phyloP scores from a whole-genome alignment of 2,797 vertebrate species.

The Zalophus californianus region DNA sequence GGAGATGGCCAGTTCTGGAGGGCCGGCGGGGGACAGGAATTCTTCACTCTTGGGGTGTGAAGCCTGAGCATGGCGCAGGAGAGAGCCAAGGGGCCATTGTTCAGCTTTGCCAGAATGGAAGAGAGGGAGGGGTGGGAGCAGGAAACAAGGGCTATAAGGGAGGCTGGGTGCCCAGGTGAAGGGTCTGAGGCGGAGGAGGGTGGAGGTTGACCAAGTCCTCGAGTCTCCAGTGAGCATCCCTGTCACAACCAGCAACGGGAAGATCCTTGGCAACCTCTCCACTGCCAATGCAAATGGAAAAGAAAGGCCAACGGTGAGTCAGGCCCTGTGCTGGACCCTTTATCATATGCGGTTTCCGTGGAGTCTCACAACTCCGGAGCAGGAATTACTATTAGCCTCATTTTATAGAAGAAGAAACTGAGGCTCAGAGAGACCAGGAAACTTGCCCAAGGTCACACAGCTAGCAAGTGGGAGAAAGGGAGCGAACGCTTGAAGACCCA shows the following conservation, averaged over 20 bases:
- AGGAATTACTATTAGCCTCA: background rate
- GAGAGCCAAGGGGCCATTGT: background rate
- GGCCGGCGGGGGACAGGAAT: background rate
- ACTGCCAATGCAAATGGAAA: slow-evolving; percentile 1
- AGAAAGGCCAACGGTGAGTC: background rate
- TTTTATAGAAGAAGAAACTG: slow-evolving; percentile 33
- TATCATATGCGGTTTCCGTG: background rate
- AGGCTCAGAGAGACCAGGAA: background rate
- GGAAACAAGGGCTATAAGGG: background rate
- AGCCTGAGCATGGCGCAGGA: background rate
- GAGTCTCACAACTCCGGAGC: background rate
- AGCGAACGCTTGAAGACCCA: background rate
- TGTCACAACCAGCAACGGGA: background rate
- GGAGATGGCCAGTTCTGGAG: background rate
- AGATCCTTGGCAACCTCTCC: background rate
- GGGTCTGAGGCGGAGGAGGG: background rate
- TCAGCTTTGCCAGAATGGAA: slow-evolving; percentile 26
- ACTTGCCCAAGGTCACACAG: background rate
- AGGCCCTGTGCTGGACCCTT: background rate
- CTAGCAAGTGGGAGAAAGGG: background rate
- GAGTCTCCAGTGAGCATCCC: background rate
- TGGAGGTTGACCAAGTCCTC: background rate
- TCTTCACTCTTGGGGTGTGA: background rate
- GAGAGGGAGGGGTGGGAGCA: background rate
- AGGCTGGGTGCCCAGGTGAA: background rate